Conservation (phyloP, 2,113 vertebrate species). For the Ahaetulla prasina region DNA sequence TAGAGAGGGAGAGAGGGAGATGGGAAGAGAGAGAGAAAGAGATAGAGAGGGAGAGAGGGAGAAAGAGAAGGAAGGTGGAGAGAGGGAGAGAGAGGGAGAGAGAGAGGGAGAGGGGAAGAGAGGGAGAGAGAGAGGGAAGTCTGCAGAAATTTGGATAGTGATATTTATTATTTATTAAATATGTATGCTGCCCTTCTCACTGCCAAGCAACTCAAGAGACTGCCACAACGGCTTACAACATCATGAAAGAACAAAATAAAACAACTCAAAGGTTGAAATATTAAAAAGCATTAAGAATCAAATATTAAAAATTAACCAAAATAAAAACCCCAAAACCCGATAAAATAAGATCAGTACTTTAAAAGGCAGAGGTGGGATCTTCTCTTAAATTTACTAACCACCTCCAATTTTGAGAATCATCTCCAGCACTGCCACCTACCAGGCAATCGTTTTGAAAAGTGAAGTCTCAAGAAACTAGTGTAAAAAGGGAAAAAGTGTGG, state of each 20-base stretch:
- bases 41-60: accelerated
- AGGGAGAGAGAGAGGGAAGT: background rate
- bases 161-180: background rate
- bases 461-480: too few relatives aligned
- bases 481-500: too few relatives aligned
- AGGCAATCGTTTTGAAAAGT: too few relatives aligned
- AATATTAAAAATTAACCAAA: background rate
- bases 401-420: background rate
- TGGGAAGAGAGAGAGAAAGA: accelerated
- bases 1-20: accelerated
- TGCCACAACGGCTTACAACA: background rate
- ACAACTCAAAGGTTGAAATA: background rate
- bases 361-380: background rate
- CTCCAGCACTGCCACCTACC: too few relatives aligned
- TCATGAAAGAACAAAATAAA: background rate
- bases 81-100: too few relatives aligned
- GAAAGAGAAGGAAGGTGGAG: too few relatives aligned
- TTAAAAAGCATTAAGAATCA: background rate
- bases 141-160: background rate
- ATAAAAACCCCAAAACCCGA: background rate
- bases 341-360: background rate
- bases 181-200: too few relatives aligned
- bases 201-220: too few relatives aligned
- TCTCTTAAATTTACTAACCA: background rate
- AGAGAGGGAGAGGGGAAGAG: too few relatives aligned